Evolutionary conservation across 2,113 vertebrate species (phyloP).

Genomic region (Ellobius talpinus): DNA sequence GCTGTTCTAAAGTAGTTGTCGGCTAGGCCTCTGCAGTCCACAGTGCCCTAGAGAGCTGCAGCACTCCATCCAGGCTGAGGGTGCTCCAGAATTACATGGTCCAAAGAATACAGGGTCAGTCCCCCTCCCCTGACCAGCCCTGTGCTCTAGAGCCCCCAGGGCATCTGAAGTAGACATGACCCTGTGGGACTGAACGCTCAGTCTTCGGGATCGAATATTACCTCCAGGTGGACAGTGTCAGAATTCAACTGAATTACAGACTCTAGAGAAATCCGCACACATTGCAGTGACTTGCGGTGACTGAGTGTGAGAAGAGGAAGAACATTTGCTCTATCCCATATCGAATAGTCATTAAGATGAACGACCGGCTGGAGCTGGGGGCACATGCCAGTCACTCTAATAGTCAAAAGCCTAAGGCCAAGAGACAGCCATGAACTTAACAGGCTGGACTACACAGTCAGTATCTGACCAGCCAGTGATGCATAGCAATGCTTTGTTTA

Average conservation of each 20-base stretch:
- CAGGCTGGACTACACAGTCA: not conserved
- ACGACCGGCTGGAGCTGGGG: not conserved
- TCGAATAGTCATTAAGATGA: not conserved
- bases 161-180: not conserved
- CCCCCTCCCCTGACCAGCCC: too few species aligned
- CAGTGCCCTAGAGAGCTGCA: not conserved
- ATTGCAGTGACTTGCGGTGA: not conserved
- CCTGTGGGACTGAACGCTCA: not conserved
- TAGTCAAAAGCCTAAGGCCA: too few species aligned
- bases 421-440: not conserved
- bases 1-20: not conserved
- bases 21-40: not conserved
- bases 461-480: not conserved
- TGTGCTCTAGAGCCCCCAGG: not conserved
- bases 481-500: too few species aligned
- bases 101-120: too few species aligned
- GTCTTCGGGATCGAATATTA: not conserved
- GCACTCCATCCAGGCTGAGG: not conserved
- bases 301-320: not conserved
- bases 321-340: not conserved
- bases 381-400: not conserved
- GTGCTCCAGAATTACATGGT: not conserved
- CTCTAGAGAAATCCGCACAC: not conserved
- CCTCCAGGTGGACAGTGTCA: not conserved
- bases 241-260: not conserved